Base-by-base conservation (phyloP, 2,888 invertebrate genomes). In the Drosophila peninsularis region DNA sequence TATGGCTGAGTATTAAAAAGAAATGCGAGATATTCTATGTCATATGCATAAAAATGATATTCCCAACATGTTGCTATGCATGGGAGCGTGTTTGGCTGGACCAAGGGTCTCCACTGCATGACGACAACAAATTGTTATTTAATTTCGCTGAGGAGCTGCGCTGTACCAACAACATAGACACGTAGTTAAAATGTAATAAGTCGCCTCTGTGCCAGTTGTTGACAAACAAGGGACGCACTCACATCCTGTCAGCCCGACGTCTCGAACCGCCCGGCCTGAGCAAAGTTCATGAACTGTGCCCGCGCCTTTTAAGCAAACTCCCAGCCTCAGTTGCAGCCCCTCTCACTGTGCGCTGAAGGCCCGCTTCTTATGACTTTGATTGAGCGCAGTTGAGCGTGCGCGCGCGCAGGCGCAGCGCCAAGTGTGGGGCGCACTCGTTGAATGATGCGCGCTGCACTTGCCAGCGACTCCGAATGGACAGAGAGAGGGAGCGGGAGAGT, bases 181-280 rank as follows among this genome's bases (percentile, higher is more conserved):
- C 52, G 65, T 78, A 45, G 78, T 76, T 76, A 69, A 76, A 65
- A 78, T 87, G 78, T 84, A 82, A 87, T 87, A 81, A 87, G 78
- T 71, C 50, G 81, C 64, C 65, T 58, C 61, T 50, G 49, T 50
- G 34, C 21, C 47, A 52, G 71, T 70, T 87, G 82, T 81, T 84
- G 82, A 82, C 82, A 82, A 84, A 84, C 87, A 87, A 84, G 87
- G 82, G 87, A 75, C 81, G 64, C 81, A 68, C 54, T 75, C 73
- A 85, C 86, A 81, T 81, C 82, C 81, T 81, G 81, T 85, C 52
- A 37, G 80, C 64, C 78, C 67, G 78, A 71, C 68, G 62, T 63
- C 37, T 62, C 17, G 0, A 47, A 54, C 49, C 39, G 11, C 58
- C 55, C 36, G 42, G 61, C 36, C 47, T 58, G 55, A 19, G 37